Evolutionary conservation across 2,113 vertebrate species (phyloP).

Genomic region (Patagioenas fasciata): DNA sequence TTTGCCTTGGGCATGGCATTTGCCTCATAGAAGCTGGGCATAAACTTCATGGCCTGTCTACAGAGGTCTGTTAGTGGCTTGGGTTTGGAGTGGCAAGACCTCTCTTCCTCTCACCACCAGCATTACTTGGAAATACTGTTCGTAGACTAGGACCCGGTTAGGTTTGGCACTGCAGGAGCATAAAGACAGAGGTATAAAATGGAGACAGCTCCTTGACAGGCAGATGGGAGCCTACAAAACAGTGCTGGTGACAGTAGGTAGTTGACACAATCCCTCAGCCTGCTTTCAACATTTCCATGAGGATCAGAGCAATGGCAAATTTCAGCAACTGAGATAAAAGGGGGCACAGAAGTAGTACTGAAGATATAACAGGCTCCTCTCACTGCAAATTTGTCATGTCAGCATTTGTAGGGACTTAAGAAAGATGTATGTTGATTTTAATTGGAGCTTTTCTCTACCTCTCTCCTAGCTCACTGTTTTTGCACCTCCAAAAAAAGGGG

Average conservation of each 20-base stretch:
- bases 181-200: background rate
- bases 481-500: background rate
- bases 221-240: background rate
- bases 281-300: background rate
- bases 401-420: background rate
- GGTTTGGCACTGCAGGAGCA: background rate
- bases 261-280: background rate
- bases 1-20: background rate
- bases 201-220: background rate
- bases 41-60: background rate
- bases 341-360: background rate
- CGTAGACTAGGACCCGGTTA: background rate
- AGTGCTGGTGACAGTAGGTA: background rate
- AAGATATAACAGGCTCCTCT: background rate
- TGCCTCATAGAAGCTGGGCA: background rate
- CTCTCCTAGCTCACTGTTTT: background rate
- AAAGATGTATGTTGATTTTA: background rate
- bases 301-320: background rate
- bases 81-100: rapidly evolving
- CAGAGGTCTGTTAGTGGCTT: background rate
- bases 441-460: background rate
- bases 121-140: background rate
- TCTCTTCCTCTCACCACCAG: background rate
- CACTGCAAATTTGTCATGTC: background rate
- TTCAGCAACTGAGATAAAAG: background rate